Evolutionary conservation across 2,797 vertebrate species (phyloP).

Genomic region (Miichthys miiuy): DNA sequence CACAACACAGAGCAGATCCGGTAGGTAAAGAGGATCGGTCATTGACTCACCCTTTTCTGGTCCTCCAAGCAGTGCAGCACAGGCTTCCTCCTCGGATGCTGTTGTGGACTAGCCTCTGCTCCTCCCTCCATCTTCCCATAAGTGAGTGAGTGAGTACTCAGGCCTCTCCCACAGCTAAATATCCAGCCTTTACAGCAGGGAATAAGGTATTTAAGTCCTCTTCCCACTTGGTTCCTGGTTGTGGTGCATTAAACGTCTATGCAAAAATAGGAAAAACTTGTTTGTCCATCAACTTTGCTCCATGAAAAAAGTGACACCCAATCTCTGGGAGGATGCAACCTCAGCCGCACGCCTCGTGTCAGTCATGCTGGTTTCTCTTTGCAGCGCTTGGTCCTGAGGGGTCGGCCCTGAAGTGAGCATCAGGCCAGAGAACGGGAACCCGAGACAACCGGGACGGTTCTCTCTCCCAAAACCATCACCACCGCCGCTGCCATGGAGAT

Average conservation of each 20-base stretch:
- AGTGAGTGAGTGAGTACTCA: slow-evolving; percentile 53
- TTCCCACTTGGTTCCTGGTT: slow-evolving; percentile 50
- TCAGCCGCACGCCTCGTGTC: slow-evolving; percentile 49
- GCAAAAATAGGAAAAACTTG: slow-evolving; percentile 37
- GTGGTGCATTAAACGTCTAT: slow-evolving; percentile 70
- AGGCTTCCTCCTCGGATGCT: slow-evolving; percentile 91
- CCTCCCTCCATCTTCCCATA: slow-evolving; percentile 92
- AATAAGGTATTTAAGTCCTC: slow-evolving; percentile 74
- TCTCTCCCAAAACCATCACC: slow-evolving; percentile 75
- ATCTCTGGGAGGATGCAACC: slow-evolving; percentile 63
- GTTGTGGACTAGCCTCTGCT: slow-evolving; percentile 89
- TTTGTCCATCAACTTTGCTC: slow-evolving; percentile 78
- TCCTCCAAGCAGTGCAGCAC: slow-evolving; percentile 95
- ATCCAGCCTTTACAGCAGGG: slow-evolving; percentile 54
- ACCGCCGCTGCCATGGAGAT: slow-evolving; percentile 82
- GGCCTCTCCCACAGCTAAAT: slow-evolving; percentile 66
- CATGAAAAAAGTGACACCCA: slow-evolving; percentile 53
- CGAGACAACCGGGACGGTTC: slow-evolving; percentile 67
- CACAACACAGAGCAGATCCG: slow-evolving; percentile 3
- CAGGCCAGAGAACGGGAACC: slow-evolving; percentile 62
- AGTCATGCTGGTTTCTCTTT: slow-evolving; percentile 62
- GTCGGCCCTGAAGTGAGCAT: slow-evolving; percentile 62
- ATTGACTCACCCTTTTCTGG: slow-evolving; percentile 94
- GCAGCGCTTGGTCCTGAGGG: slow-evolving; percentile 62
- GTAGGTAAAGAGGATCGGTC: slow-evolving; percentile 32